Percentiles rank a stretch among this genome's conserved stretches.
Conservation (phyloP, 2,888 invertebrate species). For the Polietes domitor region DNA sequence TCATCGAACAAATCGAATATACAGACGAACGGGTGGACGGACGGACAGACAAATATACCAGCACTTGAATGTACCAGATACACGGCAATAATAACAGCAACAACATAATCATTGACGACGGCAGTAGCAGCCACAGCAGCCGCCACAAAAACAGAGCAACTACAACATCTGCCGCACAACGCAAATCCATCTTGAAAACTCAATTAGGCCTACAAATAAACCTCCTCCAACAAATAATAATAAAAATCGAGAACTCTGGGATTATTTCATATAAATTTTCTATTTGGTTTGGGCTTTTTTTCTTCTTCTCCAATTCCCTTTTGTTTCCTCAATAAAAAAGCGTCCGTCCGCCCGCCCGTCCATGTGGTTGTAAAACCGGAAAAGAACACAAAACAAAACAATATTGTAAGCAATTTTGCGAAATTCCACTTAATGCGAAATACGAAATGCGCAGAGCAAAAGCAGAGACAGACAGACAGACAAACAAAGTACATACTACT, state of each 20-base stretch:
- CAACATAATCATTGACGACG: not conserved
- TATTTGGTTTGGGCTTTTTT: constrained; percentile 12
- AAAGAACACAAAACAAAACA: constrained; percentile 12
- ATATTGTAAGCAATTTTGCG: constrained; percentile 38
- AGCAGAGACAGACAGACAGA: not conserved
- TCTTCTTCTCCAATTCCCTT: not conserved
- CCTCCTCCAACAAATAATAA: constrained; percentile 18
- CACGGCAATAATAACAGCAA: constrained; percentile 1
- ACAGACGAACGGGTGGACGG: not conserved
- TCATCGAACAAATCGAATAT: not conserved
- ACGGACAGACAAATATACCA: constrained; percentile 8
- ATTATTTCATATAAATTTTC: constrained; percentile 33
- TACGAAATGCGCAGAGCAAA: too few species aligned
- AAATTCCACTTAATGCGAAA: constrained; percentile 33
- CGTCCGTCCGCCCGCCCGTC: not conserved
- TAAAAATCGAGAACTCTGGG: constrained; percentile 16
- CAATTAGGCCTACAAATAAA: constrained; percentile 66
- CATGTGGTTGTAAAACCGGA: not conserved
- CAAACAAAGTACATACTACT: too few species aligned
- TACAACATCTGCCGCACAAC: constrained; percentile 29
- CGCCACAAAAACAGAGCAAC: constrained; percentile 13
- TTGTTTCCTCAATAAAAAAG: not conserved
- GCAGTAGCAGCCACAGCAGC: not conserved
- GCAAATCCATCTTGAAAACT: constrained; percentile 63
- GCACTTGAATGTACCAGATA: constrained; percentile 8